Evolutionary conservation across 2,888 invertebrate species (phyloP).

Genomic region (Panorpa germanica): DNA sequence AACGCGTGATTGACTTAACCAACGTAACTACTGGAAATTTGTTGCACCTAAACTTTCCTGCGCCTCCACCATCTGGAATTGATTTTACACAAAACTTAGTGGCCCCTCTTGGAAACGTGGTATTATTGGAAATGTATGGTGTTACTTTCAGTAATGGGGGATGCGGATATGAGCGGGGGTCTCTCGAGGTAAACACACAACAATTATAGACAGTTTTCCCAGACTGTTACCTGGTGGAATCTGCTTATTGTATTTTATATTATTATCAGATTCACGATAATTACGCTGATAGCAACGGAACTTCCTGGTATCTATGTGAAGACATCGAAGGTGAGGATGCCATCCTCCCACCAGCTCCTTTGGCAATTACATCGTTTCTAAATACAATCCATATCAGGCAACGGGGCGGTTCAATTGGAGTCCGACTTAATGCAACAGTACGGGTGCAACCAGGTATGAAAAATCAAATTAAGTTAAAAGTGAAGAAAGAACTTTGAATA

Average conservation of each 20-base stretch:
- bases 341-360: constrained; percentile 23
- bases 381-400: constrained; percentile 44
- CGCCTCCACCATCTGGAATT: constrained; percentile 27
- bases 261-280: constrained; percentile 39
- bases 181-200: constrained; percentile 27
- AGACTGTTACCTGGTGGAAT: not conserved
- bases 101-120: constrained; percentile 32
- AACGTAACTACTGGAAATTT: constrained; percentile 28
- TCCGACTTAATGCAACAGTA: constrained; percentile 39
- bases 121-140: constrained; percentile 28
- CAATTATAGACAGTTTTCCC: not conserved
- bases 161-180: constrained; percentile 27
- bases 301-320: constrained; percentile 45
- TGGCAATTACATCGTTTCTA: constrained; percentile 46
- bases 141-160: constrained; percentile 25
- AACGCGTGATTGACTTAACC: constrained; percentile 25
- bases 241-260: not conserved
- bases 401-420: constrained; percentile 22
- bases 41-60: constrained; percentile 37
- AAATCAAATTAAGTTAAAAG: constrained; percentile 1
- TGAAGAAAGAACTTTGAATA: not conserved
- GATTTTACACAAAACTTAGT: constrained; percentile 34
- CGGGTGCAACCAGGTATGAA: constrained; percentile 33
- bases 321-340: constrained; percentile 16
- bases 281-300: constrained; percentile 51